Conservation (phyloP, 2,113 vertebrate species). For the Panthera leo region DNA sequence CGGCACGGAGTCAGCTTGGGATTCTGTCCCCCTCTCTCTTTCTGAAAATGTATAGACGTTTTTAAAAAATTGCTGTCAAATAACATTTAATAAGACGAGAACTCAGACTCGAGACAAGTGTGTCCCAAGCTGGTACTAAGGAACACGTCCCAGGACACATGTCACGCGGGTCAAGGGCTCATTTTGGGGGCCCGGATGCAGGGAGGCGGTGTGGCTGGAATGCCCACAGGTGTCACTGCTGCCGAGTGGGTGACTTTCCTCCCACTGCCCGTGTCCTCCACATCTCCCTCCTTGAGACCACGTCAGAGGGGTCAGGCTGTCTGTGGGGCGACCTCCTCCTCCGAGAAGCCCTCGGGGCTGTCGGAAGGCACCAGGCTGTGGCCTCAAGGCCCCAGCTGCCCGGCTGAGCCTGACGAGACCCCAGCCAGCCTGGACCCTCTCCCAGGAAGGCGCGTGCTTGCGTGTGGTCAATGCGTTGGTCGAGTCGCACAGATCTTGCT, state of each 20-base stretch:
- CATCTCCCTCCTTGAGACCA: neutral
- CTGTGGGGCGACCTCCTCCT: neutral
- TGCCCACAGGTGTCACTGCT: accelerated
- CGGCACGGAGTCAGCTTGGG: too few species aligned
- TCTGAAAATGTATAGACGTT: too few species aligned
- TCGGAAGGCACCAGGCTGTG: neutral
- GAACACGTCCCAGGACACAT: neutral
- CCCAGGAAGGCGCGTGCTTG: neutral
- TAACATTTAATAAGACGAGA: too few species aligned
- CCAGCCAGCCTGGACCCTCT: neutral
- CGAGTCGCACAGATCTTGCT: neutral
- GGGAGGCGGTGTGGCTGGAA: neutral
- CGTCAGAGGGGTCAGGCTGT: neutral
- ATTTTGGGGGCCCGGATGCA: accelerated
- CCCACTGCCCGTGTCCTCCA: accelerated
- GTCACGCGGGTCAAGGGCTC: neutral
- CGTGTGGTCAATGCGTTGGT: too few species aligned
- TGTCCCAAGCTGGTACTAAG: neutral
- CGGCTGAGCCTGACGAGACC: neutral
- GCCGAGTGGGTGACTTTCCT: neutral
- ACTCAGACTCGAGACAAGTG: neutral
- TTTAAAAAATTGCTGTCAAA: neutral
- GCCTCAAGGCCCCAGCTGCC: neutral
- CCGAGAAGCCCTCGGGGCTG: neutral
- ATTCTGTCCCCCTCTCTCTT: too few species aligned